Conservation (phyloP, 2,113 vertebrate species). For the Agelaius tricolor region DNA sequence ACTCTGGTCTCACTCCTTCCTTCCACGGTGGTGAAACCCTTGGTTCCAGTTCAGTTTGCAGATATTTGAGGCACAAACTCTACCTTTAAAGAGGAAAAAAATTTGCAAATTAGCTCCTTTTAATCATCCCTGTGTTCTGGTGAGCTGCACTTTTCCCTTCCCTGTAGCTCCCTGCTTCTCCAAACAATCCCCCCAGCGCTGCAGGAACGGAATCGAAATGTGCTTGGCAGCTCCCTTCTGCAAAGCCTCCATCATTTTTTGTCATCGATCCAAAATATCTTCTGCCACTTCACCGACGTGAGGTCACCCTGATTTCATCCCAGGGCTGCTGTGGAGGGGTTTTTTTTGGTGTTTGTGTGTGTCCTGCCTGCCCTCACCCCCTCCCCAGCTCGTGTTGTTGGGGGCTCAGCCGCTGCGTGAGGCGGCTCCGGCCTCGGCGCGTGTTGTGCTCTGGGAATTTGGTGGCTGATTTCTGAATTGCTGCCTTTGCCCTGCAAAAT, state of each 20-base stretch:
- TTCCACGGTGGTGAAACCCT: neutral
- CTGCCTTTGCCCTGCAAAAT: neutral
- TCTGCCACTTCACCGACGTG: neutral
- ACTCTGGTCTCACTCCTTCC: neutral
- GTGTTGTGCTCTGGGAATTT: conserved; percentile 13
- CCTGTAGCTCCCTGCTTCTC: neutral
- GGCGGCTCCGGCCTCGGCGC: neutral
- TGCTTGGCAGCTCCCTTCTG: neutral
- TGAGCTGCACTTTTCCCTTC: neutral
- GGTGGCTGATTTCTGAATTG: neutral
- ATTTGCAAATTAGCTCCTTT: neutral
- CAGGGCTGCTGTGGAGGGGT: neutral
- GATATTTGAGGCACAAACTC: neutral
- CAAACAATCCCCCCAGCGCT: neutral
- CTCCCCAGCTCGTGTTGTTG: neutral
- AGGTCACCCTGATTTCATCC: conserved; percentile 9
- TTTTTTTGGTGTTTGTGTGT: neutral
- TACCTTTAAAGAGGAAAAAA: neutral
- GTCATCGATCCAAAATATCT: conserved; percentile 29
- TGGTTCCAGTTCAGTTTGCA: neutral
- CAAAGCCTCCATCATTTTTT: conserved; percentile 11
- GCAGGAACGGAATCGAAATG: neutral
- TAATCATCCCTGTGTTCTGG: neutral
- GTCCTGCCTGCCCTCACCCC: neutral
- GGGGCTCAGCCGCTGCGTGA: conserved; percentile 1